Evolutionary conservation across 2,888 invertebrate genomes (phyloP).

Genomic region (Chymomyza fuscimana): DNA sequence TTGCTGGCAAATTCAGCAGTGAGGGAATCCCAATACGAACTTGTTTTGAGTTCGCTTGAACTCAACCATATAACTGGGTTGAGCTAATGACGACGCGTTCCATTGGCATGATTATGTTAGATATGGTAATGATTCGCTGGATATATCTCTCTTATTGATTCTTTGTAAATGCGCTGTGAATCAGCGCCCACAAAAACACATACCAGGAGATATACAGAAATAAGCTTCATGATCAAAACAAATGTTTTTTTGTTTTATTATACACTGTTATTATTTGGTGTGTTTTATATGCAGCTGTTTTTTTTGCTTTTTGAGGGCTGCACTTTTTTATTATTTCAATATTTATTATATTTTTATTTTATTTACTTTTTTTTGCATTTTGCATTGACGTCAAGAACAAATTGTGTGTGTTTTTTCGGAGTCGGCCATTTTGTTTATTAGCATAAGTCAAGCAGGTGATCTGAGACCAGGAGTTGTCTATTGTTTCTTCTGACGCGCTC

Average conservation of each 20-base stretch:
- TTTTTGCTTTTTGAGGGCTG: background rate
- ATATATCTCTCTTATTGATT: slow-evolving; percentile 32
- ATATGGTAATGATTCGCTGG: slow-evolving; percentile 11
- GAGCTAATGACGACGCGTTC: background rate
- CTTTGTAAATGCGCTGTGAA: slow-evolving; percentile 38
- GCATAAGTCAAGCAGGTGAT: background rate
- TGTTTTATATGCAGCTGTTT: background rate
- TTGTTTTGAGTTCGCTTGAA: slow-evolving; percentile 46
- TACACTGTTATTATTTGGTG: slow-evolving; percentile 7
- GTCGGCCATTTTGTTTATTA: background rate
- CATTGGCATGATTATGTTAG: background rate
- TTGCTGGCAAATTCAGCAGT: background rate
- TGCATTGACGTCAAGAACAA: slow-evolving; percentile 58
- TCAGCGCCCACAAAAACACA: slow-evolving; percentile 29
- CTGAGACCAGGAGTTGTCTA: background rate
- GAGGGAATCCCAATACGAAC: slow-evolving; percentile 41
- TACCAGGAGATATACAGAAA: slow-evolving; percentile 3
- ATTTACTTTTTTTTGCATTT: slow-evolving; percentile 36
- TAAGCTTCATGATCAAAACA: slow-evolving; percentile 27
- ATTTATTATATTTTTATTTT: background rate
- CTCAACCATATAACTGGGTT: slow-evolving; percentile 28
- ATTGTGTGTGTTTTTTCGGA: background rate
- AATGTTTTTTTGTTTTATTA: slow-evolving; percentile 9
- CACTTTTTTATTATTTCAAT: background rate
- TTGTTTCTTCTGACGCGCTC: background rate